Evolutionary conservation across 35 echinoderm and acorn worm genomes (phyloP).

Genomic region (Diadema setosum): DNA sequence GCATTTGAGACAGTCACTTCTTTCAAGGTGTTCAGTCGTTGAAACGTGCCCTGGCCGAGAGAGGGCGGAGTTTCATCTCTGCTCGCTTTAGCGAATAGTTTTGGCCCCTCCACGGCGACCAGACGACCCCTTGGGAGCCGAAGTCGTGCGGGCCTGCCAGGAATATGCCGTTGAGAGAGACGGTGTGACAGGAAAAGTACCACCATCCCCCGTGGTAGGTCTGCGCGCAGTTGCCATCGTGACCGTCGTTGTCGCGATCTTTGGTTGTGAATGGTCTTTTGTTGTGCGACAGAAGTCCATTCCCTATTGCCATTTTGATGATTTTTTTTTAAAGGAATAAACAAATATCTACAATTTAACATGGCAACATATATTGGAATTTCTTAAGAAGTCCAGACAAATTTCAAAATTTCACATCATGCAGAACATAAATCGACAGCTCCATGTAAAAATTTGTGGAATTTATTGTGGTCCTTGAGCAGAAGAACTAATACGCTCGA

Average conservation of each 20-base stretch:
- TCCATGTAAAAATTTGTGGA: too few species aligned
- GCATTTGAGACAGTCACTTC: too few species aligned
- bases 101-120: slow-evolving; percentile 32
- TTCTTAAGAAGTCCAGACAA: too few species aligned
- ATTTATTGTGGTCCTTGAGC: too few species aligned
- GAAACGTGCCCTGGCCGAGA: background rate
- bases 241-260: slow-evolving; percentile 39
- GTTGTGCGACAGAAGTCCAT: background rate
- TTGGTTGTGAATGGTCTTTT: slow-evolving; percentile 23
- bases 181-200: background rate
- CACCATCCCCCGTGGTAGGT: slow-evolving; percentile 41
- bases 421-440: too few species aligned
- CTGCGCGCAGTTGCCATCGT: slow-evolving; percentile 7
- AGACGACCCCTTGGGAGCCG: slow-evolving; percentile 8
- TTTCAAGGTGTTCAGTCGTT: background rate
- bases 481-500: too few species aligned
- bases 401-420: too few species aligned
- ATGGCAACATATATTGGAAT: too few species aligned
- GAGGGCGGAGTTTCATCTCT: slow-evolving; percentile 45
- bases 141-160: slow-evolving; percentile 13
- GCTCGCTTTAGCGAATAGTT: slow-evolving; percentile 32
- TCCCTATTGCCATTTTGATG: too few species aligned
- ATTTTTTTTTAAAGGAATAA: too few species aligned
- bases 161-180: slow-evolving; percentile 20
- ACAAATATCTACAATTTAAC: too few species aligned